These are phyloP conservation scores for Oreortyx pictus DNA, from an alignment of 2,797 vertebrate species.

Conservation along the genomic window DNA sequence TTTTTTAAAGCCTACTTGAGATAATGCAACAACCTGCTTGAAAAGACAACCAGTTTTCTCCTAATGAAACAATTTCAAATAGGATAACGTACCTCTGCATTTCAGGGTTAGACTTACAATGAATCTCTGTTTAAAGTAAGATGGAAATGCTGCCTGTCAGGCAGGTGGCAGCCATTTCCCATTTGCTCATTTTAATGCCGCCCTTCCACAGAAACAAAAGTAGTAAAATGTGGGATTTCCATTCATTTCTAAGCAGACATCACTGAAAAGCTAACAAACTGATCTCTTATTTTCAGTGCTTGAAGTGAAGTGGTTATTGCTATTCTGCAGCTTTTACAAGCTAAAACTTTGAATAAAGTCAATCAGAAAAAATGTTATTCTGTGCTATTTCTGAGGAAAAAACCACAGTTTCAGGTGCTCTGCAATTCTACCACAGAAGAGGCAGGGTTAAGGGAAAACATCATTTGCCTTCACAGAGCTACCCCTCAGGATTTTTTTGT, in stretches of 20 bases:
- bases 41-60: neutral
- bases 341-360: neutral
- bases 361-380: conserved; percentile 7
- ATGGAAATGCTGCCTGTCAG: conserved; percentile 3
- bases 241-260: conserved; percentile 51
- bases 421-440: neutral
- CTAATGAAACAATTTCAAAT: neutral
- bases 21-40: neutral
- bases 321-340: conserved; percentile 34
- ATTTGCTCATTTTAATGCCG: neutral
- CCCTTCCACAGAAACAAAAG: neutral
- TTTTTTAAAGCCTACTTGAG: neutral
- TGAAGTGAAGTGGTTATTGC: conserved; percentile 59
- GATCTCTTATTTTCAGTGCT: conserved; percentile 45
- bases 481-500: neutral
- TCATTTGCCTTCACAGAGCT: neutral
- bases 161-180: neutral
- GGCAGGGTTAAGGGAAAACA: neutral
- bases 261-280: neutral
- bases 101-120: neutral
- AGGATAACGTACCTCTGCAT: fast-evolving
- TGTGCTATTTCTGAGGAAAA: conserved; percentile 23
- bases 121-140: neutral
- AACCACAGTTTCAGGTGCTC: neutral
- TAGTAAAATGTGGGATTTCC: neutral